These are phyloP conservation scores for Vanessa tameamea DNA, from an alignment of 1,140 invertebrate genomes.

Conservation along the genomic window DNA sequence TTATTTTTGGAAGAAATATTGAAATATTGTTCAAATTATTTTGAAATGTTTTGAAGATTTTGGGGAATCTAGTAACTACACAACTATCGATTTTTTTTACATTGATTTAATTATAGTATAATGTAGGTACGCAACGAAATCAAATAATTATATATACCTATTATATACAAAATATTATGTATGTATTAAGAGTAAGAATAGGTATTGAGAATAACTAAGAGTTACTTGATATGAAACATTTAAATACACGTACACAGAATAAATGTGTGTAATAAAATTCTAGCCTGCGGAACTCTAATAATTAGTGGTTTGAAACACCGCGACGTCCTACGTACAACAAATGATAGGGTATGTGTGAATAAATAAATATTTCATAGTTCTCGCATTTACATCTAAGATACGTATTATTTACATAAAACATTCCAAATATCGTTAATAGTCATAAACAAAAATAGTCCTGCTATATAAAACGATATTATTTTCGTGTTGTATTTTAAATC, in stretches of 20 bases:
- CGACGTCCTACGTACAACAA: slow-evolving; percentile 36
- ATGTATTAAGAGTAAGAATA: no score
- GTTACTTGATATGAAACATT: neutral
- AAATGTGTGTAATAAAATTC: slow-evolving; percentile 21
- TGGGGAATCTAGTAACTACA: neutral
- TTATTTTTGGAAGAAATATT: neutral
- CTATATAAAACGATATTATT: no score
- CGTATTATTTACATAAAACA: neutral
- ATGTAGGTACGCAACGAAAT: no score
- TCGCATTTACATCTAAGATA: neutral
- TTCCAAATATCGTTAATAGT: no score
- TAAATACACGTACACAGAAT: slow-evolving; percentile 1
- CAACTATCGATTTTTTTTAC: neutral
- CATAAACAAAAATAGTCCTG: no score
- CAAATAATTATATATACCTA: no score
- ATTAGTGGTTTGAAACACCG: slow-evolving; percentile 37
- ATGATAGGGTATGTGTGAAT: slow-evolving; percentile 54
- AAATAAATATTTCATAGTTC: slow-evolving; percentile 50
- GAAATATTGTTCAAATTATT: neutral
- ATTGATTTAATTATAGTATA: no score
- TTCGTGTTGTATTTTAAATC: neutral
- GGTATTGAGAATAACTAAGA: neutral
- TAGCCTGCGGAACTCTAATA: slow-evolving; percentile 33
- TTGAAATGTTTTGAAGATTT: neutral
- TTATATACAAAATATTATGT: no score